Conservation (phyloP, 2,888 invertebrate species). For the Apocheima hispidaria region DNA sequence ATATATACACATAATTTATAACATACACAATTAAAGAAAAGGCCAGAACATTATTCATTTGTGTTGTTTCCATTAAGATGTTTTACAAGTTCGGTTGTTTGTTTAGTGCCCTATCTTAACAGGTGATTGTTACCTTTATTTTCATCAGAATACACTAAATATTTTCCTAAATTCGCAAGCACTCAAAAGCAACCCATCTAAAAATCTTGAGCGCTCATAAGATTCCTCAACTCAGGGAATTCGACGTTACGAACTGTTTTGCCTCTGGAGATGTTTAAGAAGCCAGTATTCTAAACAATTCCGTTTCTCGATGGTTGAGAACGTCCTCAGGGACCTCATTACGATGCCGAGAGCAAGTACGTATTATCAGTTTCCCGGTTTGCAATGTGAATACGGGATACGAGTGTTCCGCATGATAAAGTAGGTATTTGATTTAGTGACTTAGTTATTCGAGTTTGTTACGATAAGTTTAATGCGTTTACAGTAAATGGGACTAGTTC, state of each 20-base stretch:
- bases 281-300: slow-evolving; percentile 54
- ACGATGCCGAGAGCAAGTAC: slow-evolving; percentile 45
- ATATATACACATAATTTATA: too few species aligned
- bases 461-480: slow-evolving; percentile 19
- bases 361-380: slow-evolving; percentile 35
- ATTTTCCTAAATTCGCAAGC: neutral
- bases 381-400: slow-evolving; percentile 35
- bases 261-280: slow-evolving; percentile 46
- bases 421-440: slow-evolving; percentile 30
- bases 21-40: too few species aligned
- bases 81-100: too few species aligned
- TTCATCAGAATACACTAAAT: too few species aligned
- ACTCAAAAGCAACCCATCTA: neutral
- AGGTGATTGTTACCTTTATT: too few species aligned
- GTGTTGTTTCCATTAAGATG: too few species aligned
- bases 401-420: slow-evolving; percentile 14
- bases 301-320: slow-evolving; percentile 49
- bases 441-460: slow-evolving; percentile 15
- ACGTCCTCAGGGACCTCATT: slow-evolving; percentile 54
- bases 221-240: slow-evolving; percentile 16
- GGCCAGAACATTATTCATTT: too few species aligned
- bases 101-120: too few species aligned
- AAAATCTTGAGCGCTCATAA: slow-evolving; percentile 7
- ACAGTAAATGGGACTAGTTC: neutral
- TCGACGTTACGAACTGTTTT: slow-evolving; percentile 36